Conservation (phyloP, 1,140 invertebrate genomes). For the Lethrus apterus region DNA sequence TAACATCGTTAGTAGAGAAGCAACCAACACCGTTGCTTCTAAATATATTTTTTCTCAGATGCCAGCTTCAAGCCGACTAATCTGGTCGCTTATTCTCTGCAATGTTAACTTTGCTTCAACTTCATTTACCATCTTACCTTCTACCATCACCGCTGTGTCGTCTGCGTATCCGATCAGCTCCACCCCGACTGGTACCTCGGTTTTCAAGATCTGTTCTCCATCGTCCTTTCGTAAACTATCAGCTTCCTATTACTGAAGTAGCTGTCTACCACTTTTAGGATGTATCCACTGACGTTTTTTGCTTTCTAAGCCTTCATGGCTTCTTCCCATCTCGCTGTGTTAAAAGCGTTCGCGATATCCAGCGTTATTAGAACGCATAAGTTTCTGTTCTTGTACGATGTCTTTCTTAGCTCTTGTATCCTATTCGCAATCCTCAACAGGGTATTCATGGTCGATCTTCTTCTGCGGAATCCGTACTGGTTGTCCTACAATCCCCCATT, state of each 20-base stretch:
- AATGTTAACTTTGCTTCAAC: too few species aligned
- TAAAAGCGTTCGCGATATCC: constrained; percentile 26
- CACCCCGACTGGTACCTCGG: too few species aligned
- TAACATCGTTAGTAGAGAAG: too few species aligned
- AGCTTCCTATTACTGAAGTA: constrained; percentile 16
- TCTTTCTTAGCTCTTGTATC: constrained; percentile 21
- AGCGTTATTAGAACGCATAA: constrained; percentile 20
- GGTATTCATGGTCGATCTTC: constrained; percentile 20
- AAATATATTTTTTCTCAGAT: too few species aligned
- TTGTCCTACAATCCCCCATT: constrained; percentile 11
- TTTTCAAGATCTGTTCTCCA: too few species aligned
- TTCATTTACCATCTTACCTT: too few species aligned
- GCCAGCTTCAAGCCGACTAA: too few species aligned
- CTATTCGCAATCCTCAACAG: constrained; percentile 23
- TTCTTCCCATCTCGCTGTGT: constrained; percentile 19
- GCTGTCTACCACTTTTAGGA: constrained; percentile 5
- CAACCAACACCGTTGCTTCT: too few species aligned
- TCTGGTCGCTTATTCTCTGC: too few species aligned
- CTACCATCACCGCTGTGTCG: too few species aligned
- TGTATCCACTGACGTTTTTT: constrained; percentile 6
- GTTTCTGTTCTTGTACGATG: constrained; percentile 19
- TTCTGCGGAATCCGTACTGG: constrained; percentile 24
- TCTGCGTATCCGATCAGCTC: too few species aligned
- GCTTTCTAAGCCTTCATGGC: constrained; percentile 9
- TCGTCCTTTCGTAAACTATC: too few species aligned